Base-by-base conservation (phyloP, 2,797 vertebrate genomes). In the Kryptolebias ocellatus region DNA sequence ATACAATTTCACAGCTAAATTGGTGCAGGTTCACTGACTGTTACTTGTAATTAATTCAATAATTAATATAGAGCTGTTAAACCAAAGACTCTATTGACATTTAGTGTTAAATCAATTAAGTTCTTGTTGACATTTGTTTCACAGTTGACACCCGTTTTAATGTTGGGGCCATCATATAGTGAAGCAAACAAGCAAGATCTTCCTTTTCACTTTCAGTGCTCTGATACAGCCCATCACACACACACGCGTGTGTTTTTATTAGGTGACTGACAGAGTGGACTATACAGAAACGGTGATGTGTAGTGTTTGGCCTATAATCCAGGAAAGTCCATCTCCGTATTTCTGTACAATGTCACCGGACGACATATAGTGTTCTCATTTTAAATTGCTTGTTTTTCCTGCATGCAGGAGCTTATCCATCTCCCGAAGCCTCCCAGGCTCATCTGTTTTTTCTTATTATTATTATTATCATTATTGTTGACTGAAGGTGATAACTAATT, bases 401-500 rank as follows among this genome's bases (percentile, higher is more conserved):
- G 49, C 61, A 65, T 1, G 11, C 15, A 27, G 68, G 64, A 61
- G 16, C 61, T 80, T 63, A 68, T 70, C 55, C 57, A 18, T 65
- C 50, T 61, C 53, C 79, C 68, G 0, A 14, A 16, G 34, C 10
- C 61, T 67, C 47, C 18, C 59, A 52, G 29, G 51, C 59, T 76
- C 56, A 52, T 76, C 42, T 67, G 29, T 56, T 69, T 61, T 46
- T 11, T 29, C 27, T 61, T 24, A 24, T 24, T 24, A 24, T 24
- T 24, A 24, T 24, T 24, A 24, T 24, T 24, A 24, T 24, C 20
- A 24, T 28, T 67, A 20, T 61, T 61, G 60, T 56, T 29, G 63
- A 62, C 81, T 82, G 73, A 89, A 88, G 78, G 81, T 78, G 78
- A 85, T 83, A 82, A 72, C 66, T 77, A 82, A 87, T 87, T 87